Percentiles rank a stretch among this genome's conserved stretches.
Evolutionary conservation across 2,888 invertebrate genomes (phyloP).

Genomic region (Eupithecia insigniata): DNA sequence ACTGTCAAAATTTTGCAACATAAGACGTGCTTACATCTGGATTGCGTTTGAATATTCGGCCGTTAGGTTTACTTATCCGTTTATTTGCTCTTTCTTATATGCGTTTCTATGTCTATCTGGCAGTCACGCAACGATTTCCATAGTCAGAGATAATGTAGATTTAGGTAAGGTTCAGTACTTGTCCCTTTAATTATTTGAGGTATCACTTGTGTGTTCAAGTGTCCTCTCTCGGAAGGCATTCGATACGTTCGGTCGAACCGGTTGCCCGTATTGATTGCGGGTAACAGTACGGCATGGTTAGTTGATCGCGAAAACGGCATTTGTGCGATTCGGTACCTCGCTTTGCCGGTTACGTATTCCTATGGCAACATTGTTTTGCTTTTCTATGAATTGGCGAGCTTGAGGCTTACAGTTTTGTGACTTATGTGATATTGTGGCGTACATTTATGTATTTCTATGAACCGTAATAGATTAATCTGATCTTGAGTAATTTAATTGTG

Average conservation of each 20-base stretch:
- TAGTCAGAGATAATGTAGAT: too few relatives aligned
- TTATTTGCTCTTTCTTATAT: background rate
- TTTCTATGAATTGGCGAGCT: background rate
- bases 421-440: background rate
- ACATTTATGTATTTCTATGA: background rate
- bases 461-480: background rate
- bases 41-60: too few relatives aligned
- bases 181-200: background rate
- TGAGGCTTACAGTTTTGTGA: background rate
- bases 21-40: too few relatives aligned
- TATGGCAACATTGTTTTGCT: slow-evolving; percentile 11
- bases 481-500: background rate
- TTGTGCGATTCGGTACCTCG: slow-evolving; percentile 36
- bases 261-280: slow-evolving; percentile 44
- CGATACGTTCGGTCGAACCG: slow-evolving; percentile 45
- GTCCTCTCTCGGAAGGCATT: slow-evolving; percentile 40
- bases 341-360: slow-evolving; percentile 9
- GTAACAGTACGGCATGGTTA: slow-evolving; percentile 42
- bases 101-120: background rate
- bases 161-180: background rate
- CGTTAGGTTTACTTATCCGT: background rate
- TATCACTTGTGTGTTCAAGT: slow-evolving; percentile 18
- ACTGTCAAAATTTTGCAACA: too few relatives aligned
- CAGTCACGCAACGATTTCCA: background rate
- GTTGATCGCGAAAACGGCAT: slow-evolving; percentile 40